Evolutionary conservation across 2,888 invertebrate species (phyloP), one percentile per base, ranked within the genome.

Genomic region (Metalampra italica): DNA sequence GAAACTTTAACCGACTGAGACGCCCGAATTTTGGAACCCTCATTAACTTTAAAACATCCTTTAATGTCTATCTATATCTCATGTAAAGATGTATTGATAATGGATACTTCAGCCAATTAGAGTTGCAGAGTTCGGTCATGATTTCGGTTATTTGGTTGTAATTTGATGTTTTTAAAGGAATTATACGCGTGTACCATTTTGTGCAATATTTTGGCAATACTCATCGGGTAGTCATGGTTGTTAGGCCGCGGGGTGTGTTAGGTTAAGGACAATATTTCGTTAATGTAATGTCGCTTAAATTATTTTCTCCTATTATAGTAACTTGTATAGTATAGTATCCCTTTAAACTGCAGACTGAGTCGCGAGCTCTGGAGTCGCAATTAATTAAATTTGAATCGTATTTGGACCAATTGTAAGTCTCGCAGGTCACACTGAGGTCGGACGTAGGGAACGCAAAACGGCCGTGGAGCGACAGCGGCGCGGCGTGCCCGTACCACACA

Each of bases 201-300:
- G 87, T 88, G 87, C 87, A 88, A 87, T 88, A 87, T 84, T 22
- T 82, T 74, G 80, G 81, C 80, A 87, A 87, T 88, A 87, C 87
- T 88, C 87, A 83, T 78, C 65, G 71, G 68, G 67, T 83, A 84
- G 82, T 82, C 78, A 76, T 64, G 66, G 65, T 73, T 62, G 62
- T 62, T 59, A 63, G 71, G 64, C 71, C 66, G 67, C 64, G 66
- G 68, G 61, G 65, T 68, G 69, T 74, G 64, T 71, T 84, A 82
- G 78, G 55, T 65, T 59, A 82, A 80, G 81, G 76, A 71, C 66
- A 63, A 69, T 75, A 66, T 70, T 39, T 74, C 64, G 60, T 68
- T 74, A 72, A 60, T 55, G 50, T 59, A 68, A 61, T 59, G 54
- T 63, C 60, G 64, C 56, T 54, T 55, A 59, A 59, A 53, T 46